A percentile compares a stretch with the other conserved stretches of the same genome.
Evolutionary conservation across 2,797 vertebrate genomes (phyloP).

Genomic region (Mus minutoides): DNA sequence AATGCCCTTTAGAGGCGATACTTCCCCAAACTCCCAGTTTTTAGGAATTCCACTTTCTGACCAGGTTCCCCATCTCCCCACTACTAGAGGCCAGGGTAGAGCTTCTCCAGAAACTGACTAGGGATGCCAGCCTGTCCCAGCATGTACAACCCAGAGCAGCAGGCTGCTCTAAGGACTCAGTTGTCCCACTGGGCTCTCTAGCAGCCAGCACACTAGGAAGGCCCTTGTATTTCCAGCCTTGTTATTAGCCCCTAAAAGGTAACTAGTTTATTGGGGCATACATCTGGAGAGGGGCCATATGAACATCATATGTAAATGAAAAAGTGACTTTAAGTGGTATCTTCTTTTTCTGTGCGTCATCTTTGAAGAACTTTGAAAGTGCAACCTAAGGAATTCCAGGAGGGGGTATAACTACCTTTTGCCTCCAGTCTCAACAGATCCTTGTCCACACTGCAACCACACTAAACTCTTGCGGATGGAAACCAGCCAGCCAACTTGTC

Average conservation of each 20-base stretch:
- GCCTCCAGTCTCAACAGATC: not conserved
- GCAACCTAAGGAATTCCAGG: not conserved
- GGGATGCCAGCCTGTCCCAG: not conserved
- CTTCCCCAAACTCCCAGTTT: not conserved
- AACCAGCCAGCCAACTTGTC: not conserved
- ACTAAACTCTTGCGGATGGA: not conserved
- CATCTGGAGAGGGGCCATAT: not conserved
- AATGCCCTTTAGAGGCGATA: not conserved
- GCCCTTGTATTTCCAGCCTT: not conserved
- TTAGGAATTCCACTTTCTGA: not conserved
- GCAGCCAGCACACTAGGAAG: not conserved
- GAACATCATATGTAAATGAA: rapidly evolving
- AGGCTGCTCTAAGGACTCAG: not conserved
- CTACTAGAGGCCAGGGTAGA: not conserved
- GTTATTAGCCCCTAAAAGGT: not conserved
- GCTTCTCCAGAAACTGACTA: not conserved
- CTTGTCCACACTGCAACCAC: not conserved
- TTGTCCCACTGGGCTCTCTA: not conserved
- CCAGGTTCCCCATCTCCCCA: rapidly evolving
- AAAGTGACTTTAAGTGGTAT: not conserved
- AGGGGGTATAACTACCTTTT: not conserved
- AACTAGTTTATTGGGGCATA: not conserved
- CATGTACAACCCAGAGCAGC: not conserved
- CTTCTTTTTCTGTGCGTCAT: not conserved
- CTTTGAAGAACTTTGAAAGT: not conserved